Evolutionary conservation across 2,113 vertebrate species (phyloP).

Genomic region (Semnopithecus entellus): DNA sequence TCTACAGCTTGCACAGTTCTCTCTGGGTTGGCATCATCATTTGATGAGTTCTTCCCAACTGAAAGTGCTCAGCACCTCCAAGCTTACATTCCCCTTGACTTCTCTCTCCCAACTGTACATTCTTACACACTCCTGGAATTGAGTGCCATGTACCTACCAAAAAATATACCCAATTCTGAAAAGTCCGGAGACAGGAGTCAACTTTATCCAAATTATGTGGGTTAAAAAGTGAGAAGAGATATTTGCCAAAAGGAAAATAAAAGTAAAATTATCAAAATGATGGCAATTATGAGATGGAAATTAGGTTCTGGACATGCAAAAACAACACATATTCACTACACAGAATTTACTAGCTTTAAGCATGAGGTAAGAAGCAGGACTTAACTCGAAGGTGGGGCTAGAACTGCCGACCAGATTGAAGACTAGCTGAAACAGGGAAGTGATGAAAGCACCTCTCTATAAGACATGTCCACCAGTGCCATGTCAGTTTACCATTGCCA

Average conservation of each 20-base stretch:
- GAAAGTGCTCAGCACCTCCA: background rate
- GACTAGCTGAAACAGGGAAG: no score
- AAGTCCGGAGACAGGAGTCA: background rate
- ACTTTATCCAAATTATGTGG: background rate
- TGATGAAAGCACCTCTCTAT: no score
- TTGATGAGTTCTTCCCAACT: background rate
- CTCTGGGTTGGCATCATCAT: background rate
- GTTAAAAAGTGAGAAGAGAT: background rate
- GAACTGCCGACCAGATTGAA: no score
- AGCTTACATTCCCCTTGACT: background rate
- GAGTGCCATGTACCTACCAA: background rate
- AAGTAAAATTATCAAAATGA: background rate
- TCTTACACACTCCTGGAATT: background rate
- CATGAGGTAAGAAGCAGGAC: no score
- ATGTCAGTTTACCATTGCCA: no score
- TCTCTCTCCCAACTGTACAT: background rate
- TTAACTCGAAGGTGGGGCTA: no score
- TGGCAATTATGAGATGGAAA: background rate
- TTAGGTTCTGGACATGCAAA: background rate
- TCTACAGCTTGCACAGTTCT: background rate
- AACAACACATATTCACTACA: background rate
- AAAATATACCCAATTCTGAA: background rate
- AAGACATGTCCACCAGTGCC: no score
- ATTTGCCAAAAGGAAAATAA: background rate
- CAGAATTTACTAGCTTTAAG: background rate